Percentiles rank a stretch among this genome's conserved stretches.
Evolutionary conservation across 2,888 invertebrate species (phyloP).

Genomic region (Cephus sareptanus): DNA sequence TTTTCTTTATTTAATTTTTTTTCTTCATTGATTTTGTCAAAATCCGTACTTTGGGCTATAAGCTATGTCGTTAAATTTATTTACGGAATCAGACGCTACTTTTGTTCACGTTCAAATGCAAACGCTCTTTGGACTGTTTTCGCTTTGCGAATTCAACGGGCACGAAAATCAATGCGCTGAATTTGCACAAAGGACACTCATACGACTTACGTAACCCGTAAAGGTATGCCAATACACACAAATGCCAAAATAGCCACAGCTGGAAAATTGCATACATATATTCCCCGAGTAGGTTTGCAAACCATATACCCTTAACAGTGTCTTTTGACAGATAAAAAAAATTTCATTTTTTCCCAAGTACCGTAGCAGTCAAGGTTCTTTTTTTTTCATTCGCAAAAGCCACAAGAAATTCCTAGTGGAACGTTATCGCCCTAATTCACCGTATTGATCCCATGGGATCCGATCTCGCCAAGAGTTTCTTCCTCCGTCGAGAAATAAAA

Average conservation of each 20-base stretch:
- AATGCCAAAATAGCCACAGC: not conserved
- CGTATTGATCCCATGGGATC: not conserved
- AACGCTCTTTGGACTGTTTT: not conserved
- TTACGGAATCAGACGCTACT: not conserved
- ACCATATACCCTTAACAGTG: not conserved
- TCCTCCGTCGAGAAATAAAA: not conserved
- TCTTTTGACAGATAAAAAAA: not conserved
- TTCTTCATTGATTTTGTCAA: not conserved
- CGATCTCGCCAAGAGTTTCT: not conserved
- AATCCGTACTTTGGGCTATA: not conserved
- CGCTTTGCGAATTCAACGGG: not conserved
- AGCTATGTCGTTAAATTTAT: not conserved
- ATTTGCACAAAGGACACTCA: not conserved
- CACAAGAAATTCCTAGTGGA: not conserved
- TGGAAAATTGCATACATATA: not conserved
- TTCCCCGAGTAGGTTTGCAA: not conserved
- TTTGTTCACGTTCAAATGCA: not conserved
- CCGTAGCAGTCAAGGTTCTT: no score
- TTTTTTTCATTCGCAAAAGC: not conserved
- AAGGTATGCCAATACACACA: not conserved
- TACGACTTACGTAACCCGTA: not conserved
- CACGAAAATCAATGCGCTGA: not conserved
- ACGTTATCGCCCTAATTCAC: not conserved
- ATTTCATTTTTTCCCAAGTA: not conserved
- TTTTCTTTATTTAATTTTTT: not conserved